Base-by-base conservation (phyloP, 2,888 invertebrate genomes). In the Chaitophorus viminalis region DNA sequence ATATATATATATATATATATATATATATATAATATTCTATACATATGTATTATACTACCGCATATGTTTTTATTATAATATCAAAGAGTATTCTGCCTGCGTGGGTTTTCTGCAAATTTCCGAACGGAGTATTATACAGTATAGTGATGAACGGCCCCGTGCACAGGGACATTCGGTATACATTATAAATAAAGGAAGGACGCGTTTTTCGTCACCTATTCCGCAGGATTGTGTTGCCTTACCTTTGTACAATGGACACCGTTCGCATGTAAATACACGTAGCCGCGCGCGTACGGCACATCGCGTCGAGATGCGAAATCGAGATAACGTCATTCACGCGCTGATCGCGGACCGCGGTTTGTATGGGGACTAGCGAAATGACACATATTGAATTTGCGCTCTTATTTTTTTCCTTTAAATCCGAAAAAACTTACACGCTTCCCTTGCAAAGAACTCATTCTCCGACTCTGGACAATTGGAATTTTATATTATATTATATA, bases 271-370 rank as follows among this genome's bases (percentile, higher is more conserved):
- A 72, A 31, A 68, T 25, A 33, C 21, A 70, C n/a, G 33, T 60
- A 60, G 33, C 54, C 9, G 52, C 17, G 77, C 31, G 46, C 11
- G 21, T 39, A 54, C 14, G 52, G 68, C 5, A 78, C 70, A 70
- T 52, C 3, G 3, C 29, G 68, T 29, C 78, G 54, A 72, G 86
- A 86, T 86, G 18, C 29, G 9, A 77, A 52, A 78, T 78, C 78
- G 2, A 78, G 86, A 86, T 86, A 86, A 86, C 86, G 86, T 86
- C 86, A 86, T 78, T 78, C 77, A 78, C 54, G 68, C 85, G 31
- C 21, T 6, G 70, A 75, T 60, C 72, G 74, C n/a, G 18, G n/a
- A 21, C 29, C 21, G 46, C 60, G 25, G n/a, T 33, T 33, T 14
- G 46, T 29, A 17, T 39, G 65, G n/a, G 54, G 46, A 82, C 83